A percentile compares a stretch with the other conserved stretches of the same genome.
These are phyloP conservation scores for Chauna torquata DNA, from an alignment of 2,113 vertebrate species.

Conservation along the genomic window DNA sequence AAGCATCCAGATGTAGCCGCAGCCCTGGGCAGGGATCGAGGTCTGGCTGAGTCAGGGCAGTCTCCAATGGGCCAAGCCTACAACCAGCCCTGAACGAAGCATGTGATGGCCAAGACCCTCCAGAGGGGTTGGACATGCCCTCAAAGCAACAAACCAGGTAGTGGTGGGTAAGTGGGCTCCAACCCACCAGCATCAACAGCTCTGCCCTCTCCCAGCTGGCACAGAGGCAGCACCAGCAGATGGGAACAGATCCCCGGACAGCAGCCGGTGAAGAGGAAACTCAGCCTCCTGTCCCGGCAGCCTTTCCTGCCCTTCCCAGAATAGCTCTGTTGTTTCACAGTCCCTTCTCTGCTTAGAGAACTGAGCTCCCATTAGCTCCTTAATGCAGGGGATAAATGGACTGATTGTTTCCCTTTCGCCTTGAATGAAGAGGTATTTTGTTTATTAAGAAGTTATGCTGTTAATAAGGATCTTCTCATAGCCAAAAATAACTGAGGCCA, in stretches of 20 bases:
- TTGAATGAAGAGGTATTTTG: conserved; percentile 41
- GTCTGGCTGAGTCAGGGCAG: neutral
- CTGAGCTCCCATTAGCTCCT: neutral
- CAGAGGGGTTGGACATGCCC: neutral
- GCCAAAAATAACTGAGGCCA: conserved; percentile 3
- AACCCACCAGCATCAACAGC: rapidly evolving
- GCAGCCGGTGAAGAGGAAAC: neutral
- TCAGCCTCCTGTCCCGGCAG: neutral
- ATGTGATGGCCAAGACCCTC: neutral
- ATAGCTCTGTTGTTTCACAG: neutral
- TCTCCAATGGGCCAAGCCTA: neutral
- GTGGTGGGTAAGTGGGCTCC: neutral
- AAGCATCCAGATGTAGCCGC: neutral
- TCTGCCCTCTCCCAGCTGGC: neutral
- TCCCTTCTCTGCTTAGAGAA: neutral
- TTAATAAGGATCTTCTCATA: neutral
- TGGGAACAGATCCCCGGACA: neutral
- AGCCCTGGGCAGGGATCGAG: neutral
- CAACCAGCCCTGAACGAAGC: neutral
- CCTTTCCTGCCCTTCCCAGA: conserved; percentile 46
- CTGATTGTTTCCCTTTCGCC: neutral
- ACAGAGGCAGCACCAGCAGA: rapidly evolving
- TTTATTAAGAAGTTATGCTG: conserved; percentile 53
- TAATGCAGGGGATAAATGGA: neutral
- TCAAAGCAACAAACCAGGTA: neutral